phyloP scores from a whole-genome alignment of 1,140 invertebrate species.

The Choristoneura fumiferana region DNA sequence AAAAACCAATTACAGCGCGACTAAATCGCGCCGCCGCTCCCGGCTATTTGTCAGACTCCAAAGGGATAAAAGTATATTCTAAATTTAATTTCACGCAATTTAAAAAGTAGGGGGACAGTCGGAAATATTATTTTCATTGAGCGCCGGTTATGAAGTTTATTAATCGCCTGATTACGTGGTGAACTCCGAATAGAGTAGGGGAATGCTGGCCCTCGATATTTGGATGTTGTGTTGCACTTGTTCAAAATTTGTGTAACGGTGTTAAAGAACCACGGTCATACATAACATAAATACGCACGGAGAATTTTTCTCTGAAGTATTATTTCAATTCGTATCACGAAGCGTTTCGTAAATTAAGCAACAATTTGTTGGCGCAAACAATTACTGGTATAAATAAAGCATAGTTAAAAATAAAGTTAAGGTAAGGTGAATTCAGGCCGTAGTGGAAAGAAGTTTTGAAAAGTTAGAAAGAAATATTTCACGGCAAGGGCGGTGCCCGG shows the following conservation, averaged over 20 bases:
- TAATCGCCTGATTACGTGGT: constrained; percentile 25
- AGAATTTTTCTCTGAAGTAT: too few species aligned
- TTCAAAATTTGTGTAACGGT: too few species aligned
- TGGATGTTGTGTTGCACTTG: neutral
- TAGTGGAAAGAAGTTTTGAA: neutral
- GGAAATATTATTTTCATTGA: constrained; percentile 66
- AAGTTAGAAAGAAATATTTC: constrained; percentile 1
- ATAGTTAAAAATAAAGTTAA: too few species aligned
- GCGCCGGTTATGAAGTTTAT: constrained; percentile 55
- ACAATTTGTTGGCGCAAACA: too few species aligned
- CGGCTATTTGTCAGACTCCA: constrained; percentile 73
- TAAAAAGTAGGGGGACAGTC: constrained; percentile 66
- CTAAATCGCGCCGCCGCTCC: constrained; percentile 69
- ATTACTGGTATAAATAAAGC: too few species aligned
- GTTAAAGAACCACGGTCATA: too few species aligned
- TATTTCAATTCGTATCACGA: too few species aligned
- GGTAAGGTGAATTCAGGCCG: too few species aligned
- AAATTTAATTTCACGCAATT: constrained; percentile 79
- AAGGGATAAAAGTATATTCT: constrained; percentile 73
- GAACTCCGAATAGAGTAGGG: constrained; percentile 22
- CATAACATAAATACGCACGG: too few species aligned
- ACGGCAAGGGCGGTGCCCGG: constrained; percentile 29
- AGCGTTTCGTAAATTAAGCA: too few species aligned
- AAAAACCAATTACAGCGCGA: constrained; percentile 77
- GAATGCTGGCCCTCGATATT: neutral